These are phyloP conservation scores for Conus canariensis DNA, from an alignment of 2,888 invertebrate species.

Conservation along the genomic window DNA sequence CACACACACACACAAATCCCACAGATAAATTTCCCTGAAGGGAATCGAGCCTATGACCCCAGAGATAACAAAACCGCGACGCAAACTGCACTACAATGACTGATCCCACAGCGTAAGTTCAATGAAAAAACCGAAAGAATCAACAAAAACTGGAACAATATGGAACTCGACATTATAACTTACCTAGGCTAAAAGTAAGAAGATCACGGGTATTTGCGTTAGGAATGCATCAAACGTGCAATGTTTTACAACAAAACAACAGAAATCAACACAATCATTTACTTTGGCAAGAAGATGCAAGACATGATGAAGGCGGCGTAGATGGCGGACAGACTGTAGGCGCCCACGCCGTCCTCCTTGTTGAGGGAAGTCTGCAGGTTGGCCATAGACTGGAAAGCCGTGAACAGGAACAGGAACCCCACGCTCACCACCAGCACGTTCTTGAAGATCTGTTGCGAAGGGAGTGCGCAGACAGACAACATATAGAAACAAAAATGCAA, in stretches of 20 bases:
- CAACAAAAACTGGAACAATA: too few relatives aligned
- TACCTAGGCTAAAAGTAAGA: too few relatives aligned
- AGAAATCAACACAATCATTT: neutral
- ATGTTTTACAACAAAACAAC: neutral
- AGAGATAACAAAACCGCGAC: too few relatives aligned
- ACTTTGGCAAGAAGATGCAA: constrained; percentile 89
- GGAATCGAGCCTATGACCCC: too few relatives aligned
- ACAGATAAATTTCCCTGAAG: too few relatives aligned
- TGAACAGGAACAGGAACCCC: constrained; percentile 96
- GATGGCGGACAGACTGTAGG: constrained; percentile 92
- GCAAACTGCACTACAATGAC: too few relatives aligned
- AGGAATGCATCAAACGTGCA: too few relatives aligned
- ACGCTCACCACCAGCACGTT: constrained; percentile 94
- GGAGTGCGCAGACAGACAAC: neutral
- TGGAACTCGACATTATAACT: too few relatives aligned
- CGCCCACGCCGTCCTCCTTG: constrained; percentile 92
- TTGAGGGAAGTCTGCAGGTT: constrained; percentile 95
- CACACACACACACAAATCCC: too few relatives aligned
- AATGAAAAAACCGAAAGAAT: too few relatives aligned
- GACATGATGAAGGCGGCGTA: constrained; percentile 96
- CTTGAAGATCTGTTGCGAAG: constrained; percentile 86
- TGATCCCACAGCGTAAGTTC: too few relatives aligned
- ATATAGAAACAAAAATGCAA: neutral
- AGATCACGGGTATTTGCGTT: too few relatives aligned
- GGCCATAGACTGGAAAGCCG: constrained; percentile 96